Conservation (phyloP, 1,140 invertebrate genomes). For the Patella vulgata region DNA sequence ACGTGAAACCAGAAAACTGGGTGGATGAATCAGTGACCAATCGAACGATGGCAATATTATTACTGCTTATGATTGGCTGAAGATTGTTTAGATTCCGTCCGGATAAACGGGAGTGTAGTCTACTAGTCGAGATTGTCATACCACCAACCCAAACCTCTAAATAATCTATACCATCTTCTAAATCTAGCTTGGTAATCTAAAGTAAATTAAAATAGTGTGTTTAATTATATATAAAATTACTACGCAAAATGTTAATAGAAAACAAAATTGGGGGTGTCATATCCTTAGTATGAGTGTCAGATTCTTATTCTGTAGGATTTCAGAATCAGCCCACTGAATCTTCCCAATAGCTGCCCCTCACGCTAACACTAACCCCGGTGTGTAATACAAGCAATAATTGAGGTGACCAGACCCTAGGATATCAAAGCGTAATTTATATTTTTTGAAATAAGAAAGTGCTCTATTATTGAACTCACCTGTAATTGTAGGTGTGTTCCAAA, state of each 20-base stretch:
- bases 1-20: slow-evolving; percentile 23
- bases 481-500: slow-evolving; percentile 23
- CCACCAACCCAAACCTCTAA: slow-evolving; percentile 35
- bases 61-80: slow-evolving; percentile 15
- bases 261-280: too few species aligned
- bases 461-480: slow-evolving; percentile 26
- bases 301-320: too few species aligned
- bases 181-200: slow-evolving; percentile 25
- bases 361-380: too few species aligned
- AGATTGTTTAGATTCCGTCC: slow-evolving; percentile 8
- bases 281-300: too few species aligned
- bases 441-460: too few species aligned
- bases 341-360: too few species aligned
- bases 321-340: too few species aligned
- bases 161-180: slow-evolving; percentile 31
- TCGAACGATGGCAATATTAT: slow-evolving; percentile 29
- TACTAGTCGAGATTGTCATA: slow-evolving; percentile 9
- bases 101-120: slow-evolving; percentile 15
- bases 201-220: slow-evolving; percentile 1
- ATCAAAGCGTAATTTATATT: too few species aligned
- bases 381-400: too few species aligned
- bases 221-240: too few species aligned
- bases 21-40: slow-evolving; percentile 27
- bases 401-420: too few species aligned
- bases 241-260: too few species aligned